Evolutionary conservation across 2,888 invertebrate species (phyloP).

Genomic region (Magallana nippona): DNA sequence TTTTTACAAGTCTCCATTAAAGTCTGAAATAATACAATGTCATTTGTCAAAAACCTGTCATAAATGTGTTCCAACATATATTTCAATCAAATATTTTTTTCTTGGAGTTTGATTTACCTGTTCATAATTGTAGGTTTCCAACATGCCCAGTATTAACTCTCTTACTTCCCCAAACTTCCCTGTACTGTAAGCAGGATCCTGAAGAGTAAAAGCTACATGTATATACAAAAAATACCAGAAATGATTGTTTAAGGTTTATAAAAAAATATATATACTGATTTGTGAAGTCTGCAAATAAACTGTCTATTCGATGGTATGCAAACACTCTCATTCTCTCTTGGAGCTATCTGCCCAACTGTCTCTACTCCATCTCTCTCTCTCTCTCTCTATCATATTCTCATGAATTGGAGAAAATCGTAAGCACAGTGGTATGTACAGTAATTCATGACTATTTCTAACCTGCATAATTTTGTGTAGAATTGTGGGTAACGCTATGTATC

Average conservation of each 20-base stretch:
- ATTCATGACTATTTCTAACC: constrained; percentile 54
- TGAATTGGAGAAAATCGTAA: too few species aligned
- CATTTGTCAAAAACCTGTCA: neutral
- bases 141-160: constrained; percentile 84
- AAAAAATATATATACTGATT: too few species aligned
- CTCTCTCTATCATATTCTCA: neutral
- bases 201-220: neutral
- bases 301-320: too few species aligned
- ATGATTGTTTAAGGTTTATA: too few species aligned
- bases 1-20: constrained; percentile 86
- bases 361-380: neutral
- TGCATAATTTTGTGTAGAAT: constrained; percentile 81
- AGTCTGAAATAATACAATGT: constrained; percentile 77
- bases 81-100: too few species aligned
- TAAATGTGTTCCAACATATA: neutral
- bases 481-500: constrained; percentile 82
- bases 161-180: constrained; percentile 83
- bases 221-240: too few species aligned
- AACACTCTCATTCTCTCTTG: too few species aligned
- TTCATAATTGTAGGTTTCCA: constrained; percentile 89
- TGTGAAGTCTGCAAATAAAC: too few species aligned
- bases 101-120: constrained; percentile 77
- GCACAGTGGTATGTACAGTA: too few species aligned
- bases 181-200: constrained; percentile 82
- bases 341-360: neutral